Evolutionary conservation across 2,888 invertebrate species (phyloP).

Genomic region (Frankliniella fusca): DNA sequence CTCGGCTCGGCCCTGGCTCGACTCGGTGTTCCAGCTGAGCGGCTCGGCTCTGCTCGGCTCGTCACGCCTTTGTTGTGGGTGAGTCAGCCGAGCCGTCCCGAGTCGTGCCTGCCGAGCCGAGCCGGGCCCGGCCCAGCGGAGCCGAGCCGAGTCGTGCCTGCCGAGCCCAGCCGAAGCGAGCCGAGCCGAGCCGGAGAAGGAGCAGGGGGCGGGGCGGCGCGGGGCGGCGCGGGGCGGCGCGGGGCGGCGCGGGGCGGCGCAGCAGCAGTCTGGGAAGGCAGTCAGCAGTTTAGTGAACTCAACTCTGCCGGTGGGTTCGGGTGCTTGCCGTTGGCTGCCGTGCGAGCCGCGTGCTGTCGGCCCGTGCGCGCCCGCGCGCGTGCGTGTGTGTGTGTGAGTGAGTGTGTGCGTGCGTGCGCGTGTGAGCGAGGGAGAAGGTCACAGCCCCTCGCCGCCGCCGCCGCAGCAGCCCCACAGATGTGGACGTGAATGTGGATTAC

Average conservation of each 20-base stretch:
- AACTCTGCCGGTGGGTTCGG: constrained; percentile 1
- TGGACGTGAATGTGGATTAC: too few species aligned
- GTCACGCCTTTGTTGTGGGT: constrained; percentile 20
- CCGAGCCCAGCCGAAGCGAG: neutral
- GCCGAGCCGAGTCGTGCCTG: neutral
- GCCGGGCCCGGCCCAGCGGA: constrained; percentile 5
- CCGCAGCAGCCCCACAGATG: too few species aligned
- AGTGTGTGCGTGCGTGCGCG: neutral
- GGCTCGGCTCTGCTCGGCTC: constrained; percentile 10
- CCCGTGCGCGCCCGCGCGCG: neutral
- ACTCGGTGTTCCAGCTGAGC: neutral
- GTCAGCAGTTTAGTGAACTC: constrained; percentile 13
- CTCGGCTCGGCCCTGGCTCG: neutral
- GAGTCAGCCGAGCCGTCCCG: constrained; percentile 20
- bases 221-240: neutral
- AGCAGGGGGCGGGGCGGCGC: neutral
- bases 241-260: neutral
- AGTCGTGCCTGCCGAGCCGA: constrained; percentile 11
- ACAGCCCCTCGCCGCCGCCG: too few species aligned
- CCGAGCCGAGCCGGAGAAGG: neutral
- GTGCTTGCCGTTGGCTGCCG: neutral
- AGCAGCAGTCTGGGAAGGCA: neutral
- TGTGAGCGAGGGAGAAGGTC: neutral
- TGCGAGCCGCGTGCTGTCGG: constrained; percentile 2
- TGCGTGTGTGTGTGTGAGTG: neutral